Percentiles rank a stretch among this genome's conserved stretches.
These are phyloP conservation scores for Iguana delicatissima DNA, from an alignment of 2,797 vertebrate genomes.

Conservation along the genomic window DNA sequence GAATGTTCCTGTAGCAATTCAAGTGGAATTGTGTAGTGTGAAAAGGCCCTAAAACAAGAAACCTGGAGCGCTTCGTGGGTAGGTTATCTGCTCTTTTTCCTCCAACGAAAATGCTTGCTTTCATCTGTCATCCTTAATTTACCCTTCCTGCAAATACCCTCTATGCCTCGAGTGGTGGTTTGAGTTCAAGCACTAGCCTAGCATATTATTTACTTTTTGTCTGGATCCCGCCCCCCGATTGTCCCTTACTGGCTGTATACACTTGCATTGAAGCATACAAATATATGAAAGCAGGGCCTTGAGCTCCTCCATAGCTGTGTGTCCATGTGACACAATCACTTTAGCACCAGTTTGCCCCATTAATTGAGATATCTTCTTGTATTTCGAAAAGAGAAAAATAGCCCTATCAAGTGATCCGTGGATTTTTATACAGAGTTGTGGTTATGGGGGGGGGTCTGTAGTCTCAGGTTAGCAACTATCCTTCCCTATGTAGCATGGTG, in stretches of 20 bases:
- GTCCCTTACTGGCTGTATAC: neutral
- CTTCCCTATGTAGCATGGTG: neutral
- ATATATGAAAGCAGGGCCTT: neutral
- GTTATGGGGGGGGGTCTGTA: neutral
- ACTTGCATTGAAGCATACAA: neutral
- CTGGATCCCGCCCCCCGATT: neutral
- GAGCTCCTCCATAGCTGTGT: neutral
- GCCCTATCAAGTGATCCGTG: neutral
- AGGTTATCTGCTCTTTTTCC: no score
- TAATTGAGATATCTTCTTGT: neutral
- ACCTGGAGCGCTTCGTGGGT: no score
- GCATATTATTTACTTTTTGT: neutral
- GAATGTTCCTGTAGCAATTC: no score
- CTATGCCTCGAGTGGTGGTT: neutral
- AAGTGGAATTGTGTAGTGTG: no score
- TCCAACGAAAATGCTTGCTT: neutral
- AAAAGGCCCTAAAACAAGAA: no score
- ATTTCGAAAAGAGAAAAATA: neutral
- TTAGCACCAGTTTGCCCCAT: neutral
- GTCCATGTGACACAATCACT: neutral
- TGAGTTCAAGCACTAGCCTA: neutral
- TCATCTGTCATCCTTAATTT: neutral
- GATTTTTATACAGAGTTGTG: neutral
- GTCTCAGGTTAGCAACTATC: neutral
- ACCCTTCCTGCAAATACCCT: neutral